Base-by-base conservation (phyloP, 2,113 vertebrate genomes). In the Conger conger region DNA sequence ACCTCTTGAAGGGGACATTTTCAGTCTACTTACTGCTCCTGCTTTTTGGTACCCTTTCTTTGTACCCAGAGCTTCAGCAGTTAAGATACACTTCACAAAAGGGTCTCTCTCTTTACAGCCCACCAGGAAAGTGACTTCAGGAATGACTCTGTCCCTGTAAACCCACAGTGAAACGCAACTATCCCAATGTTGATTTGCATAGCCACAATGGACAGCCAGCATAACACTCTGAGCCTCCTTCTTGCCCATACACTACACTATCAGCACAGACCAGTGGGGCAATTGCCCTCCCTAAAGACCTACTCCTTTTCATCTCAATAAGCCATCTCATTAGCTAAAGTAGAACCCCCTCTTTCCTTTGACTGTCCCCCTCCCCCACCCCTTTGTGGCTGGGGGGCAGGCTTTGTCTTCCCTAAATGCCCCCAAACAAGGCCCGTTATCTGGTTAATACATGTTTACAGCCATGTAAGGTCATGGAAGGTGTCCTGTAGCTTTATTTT, bases 361-460 rank as follows among this genome's bases (percentile, higher is more conserved):
- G 84, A 80, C 87, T 92, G 37, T 18, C 92, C 91, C 92, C 94
- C 93, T 94, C 94, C 94, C 20, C 18, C 23, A 27, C 18, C 57
- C 57, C 94, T 94, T 96, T 96, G 95, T 95, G 91, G 87, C 68
- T 13, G 68, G 93, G 91, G 91, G 89, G 89, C 87, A 36, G 91
- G 93, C 96, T 96, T 96, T 95, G 93, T 96, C 93, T 94, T 89
- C 87, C 94, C 93, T 96, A 96, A 96, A 95, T 97, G 93, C 95
- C 96, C 92, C 94, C 92, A 95, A 96, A 96, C 95, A 94, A 95
- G 95, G 91, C 94, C 95, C 92, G 96, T 95, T 96, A 97, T 96
- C 95, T 96, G 96, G 96, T 97, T 97, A 96, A 97, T 97, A 96
- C 96, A 96, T 96, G 96, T 97, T 97, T 98, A 97, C 93, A 95